Evolutionary conservation across 2,888 invertebrate genomes (phyloP).

Genomic region (Autographa pulchrina): DNA sequence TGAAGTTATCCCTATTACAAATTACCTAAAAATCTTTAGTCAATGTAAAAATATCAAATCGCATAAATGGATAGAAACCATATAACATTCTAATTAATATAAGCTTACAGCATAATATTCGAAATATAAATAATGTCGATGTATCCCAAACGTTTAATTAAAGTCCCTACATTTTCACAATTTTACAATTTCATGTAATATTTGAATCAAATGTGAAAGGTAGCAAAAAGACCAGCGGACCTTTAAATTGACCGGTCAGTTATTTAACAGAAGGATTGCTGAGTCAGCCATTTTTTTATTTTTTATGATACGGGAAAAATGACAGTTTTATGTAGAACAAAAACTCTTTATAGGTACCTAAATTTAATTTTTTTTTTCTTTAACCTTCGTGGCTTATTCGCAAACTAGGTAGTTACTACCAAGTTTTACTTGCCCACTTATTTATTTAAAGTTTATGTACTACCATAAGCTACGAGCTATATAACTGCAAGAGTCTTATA

Average conservation of each 20-base stretch:
- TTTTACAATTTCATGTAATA: background rate
- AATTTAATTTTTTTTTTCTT: too few relatives aligned
- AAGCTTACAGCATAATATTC: background rate
- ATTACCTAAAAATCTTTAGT: too few relatives aligned
- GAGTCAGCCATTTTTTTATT: background rate
- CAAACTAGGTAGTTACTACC: too few relatives aligned
- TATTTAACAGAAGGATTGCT: background rate
- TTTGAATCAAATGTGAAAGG: background rate
- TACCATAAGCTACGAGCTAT: too few relatives aligned
- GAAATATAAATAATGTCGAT: background rate
- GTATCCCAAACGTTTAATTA: background rate
- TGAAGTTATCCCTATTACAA: too few relatives aligned
- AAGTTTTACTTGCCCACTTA: too few relatives aligned
- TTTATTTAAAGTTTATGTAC: too few relatives aligned
- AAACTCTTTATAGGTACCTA: too few relatives aligned
- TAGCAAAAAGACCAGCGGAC: conserved; percentile 3
- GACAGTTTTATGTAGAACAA: background rate
- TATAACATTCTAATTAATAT: background rate
- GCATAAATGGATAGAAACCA: background rate
- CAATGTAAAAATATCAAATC: too few relatives aligned
- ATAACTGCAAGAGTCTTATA: too few relatives aligned
- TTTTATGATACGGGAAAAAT: conserved; percentile 2
- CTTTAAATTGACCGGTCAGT: conserved; percentile 1
- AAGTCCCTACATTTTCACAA: background rate
- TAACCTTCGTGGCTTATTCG: too few relatives aligned